Evolutionary conservation across 2,888 invertebrate species (phyloP).

Genomic region (Smittia sp.): DNA sequence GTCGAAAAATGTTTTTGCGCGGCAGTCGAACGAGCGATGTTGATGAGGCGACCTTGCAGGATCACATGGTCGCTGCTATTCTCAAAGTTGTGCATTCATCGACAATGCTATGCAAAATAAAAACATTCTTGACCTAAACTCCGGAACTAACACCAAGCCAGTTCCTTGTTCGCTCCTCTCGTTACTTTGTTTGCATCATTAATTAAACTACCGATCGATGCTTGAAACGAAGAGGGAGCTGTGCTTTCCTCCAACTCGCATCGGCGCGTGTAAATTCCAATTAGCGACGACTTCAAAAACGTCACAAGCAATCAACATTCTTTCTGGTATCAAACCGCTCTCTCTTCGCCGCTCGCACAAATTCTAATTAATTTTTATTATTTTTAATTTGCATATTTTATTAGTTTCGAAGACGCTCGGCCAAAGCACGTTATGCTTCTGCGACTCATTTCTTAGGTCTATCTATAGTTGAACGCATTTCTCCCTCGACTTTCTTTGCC

Average conservation of each 20-base stretch:
- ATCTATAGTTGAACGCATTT: neutral
- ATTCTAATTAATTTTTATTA: slow-evolving; percentile 39
- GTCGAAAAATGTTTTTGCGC: neutral
- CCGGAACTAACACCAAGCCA: slow-evolving; percentile 19
- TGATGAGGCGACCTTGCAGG: slow-evolving; percentile 7
- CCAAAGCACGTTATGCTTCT: no score
- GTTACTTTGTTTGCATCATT: neutral
- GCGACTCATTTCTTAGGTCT: neutral
- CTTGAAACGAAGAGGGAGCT: no score
- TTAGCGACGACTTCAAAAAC: neutral
- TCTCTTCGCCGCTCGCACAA: neutral
- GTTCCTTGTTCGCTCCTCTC: slow-evolving; percentile 22
- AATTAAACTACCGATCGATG: no score
- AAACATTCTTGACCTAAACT: slow-evolving; percentile 39
- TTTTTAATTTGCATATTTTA: slow-evolving; percentile 38
- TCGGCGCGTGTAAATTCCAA: neutral
- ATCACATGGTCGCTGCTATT: neutral
- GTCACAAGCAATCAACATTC: slow-evolving; percentile 1
- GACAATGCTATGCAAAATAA: neutral
- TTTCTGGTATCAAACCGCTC: neutral
- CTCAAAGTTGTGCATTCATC: neutral
- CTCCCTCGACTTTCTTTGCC: neutral
- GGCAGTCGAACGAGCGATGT: neutral
- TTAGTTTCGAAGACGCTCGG: slow-evolving; percentile 27
- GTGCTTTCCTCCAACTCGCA: no score